Conservation (phyloP, 2,888 invertebrate genomes). For the Drosophila barbarae region DNA sequence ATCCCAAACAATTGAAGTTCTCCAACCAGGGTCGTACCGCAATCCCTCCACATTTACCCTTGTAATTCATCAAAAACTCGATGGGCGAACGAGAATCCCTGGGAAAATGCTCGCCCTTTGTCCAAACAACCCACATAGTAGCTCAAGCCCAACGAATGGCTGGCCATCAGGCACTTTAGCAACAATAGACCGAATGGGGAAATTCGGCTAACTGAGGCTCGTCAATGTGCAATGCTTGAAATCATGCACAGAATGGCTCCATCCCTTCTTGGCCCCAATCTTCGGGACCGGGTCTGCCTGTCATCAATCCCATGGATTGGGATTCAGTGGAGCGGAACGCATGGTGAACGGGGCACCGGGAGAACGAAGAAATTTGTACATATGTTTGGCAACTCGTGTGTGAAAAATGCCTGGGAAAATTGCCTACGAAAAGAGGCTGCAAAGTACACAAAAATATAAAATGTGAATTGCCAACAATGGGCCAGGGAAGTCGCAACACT, state of each 20-base stretch:
- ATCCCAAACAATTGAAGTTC: neutral
- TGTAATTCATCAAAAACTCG: neutral
- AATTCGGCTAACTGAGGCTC: slow-evolving; percentile 11
- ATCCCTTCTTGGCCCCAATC: slow-evolving; percentile 8
- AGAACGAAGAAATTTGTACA: slow-evolving; percentile 33
- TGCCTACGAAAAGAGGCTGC: slow-evolving; percentile 26
- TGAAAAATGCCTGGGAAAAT: slow-evolving; percentile 44
- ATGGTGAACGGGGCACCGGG: slow-evolving; percentile 1
- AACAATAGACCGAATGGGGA: slow-evolving; percentile 29
- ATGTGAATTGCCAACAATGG: slow-evolving; percentile 29
- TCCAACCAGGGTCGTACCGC: neutral
- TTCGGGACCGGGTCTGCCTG: slow-evolving; percentile 7
- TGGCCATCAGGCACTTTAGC: slow-evolving; percentile 36
- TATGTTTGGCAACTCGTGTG: slow-evolving; percentile 63
- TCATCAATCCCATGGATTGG: slow-evolving; percentile 41
- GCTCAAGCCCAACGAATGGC: slow-evolving; percentile 25
- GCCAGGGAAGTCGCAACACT: slow-evolving; percentile 41
- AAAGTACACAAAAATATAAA: slow-evolving; percentile 34
- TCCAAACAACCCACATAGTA: slow-evolving; percentile 18
- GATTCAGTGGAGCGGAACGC: slow-evolving; percentile 46
- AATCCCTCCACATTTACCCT: neutral
- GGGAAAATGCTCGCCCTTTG: slow-evolving; percentile 8
- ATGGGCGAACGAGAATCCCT: slow-evolving; percentile 1
- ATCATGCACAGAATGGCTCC: slow-evolving; percentile 26
- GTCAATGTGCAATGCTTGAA: slow-evolving; percentile 36